Evolutionary conservation across 1,140 invertebrate genomes (phyloP), one percentile per base, ranked within the genome.

Genomic region (Bombus breviceps): DNA sequence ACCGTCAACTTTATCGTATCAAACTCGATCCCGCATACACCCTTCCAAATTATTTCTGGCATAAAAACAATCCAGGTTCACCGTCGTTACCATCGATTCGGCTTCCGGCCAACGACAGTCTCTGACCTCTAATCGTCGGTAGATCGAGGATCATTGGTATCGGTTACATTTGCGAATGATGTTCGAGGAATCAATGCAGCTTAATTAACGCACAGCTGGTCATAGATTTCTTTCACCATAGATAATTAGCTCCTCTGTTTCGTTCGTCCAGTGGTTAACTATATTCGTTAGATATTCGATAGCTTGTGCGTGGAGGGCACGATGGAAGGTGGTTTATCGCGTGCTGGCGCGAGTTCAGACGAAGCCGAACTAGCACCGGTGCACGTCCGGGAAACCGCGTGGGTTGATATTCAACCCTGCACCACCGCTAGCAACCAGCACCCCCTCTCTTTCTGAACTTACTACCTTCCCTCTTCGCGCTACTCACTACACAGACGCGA

Each of bases 361-460:
- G 77, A 81, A 88, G 73, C 79, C 72, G 87, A 92, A 93, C 92
- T 93, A 92, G 80, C 92, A 74, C 69, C 91, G 82, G 83, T 91
- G 76, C 77, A 91, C 71, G 84, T 87, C 88, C 83, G 88, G 88
- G 91, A 90, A 77, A 88, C 90, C 89, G 91, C 92, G 92, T 92
- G 92, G 92, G 91, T 85, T 88, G 92, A 87, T 88, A 81, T 86
- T 92, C 84, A 89, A 91, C 86, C 89, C 91, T 91, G 91, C 89
- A 89, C 81, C 75, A 72, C 72, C 79, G 64, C 81, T 85, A 80
- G 68, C 88, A 69, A 90, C 89, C 81, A 28, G 34, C 75, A 69
- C 18, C 69, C 80, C 69, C 69, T 68, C 62, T 59, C 66, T 82
- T 71, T 34, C 74, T 32, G 64, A 69, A 76, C 72, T 47, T 53